Evolutionary conservation across 2,888 invertebrate genomes (phyloP).

Genomic region (Podotricha telesiphe): DNA sequence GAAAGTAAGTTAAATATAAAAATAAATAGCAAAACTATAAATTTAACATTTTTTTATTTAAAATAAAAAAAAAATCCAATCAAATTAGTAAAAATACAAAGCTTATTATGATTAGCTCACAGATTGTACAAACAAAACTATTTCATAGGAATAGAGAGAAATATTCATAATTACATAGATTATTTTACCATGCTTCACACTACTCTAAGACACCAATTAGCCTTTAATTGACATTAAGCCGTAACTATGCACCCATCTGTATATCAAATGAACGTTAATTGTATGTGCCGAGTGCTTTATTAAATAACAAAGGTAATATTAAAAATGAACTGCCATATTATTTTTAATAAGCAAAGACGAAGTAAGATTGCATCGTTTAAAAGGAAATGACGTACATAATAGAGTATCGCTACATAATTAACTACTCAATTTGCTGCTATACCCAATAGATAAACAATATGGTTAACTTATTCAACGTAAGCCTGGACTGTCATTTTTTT

Average conservation of each 20-base stretch:
- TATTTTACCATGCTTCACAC: neutral
- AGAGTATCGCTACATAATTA: neutral
- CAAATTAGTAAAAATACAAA: neutral
- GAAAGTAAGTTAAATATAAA: neutral
- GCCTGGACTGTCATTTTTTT: too few relatives aligned
- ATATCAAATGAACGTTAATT: neutral
- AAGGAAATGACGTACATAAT: neutral
- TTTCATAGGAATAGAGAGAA: too few relatives aligned
- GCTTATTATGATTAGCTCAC: neutral
- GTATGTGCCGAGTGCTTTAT: too few relatives aligned
- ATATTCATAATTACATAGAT: neutral
- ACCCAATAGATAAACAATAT: too few relatives aligned
- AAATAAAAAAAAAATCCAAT: neutral
- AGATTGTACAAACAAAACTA: neutral
- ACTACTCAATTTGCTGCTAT: neutral
- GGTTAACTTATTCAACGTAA: too few relatives aligned
- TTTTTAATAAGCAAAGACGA: conserved; percentile 6
- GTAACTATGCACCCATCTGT: too few relatives aligned
- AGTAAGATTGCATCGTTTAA: neutral
- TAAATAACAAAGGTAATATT: neutral
- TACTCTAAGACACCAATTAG: too few relatives aligned
- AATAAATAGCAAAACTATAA: neutral
- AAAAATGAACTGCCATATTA: neutral
- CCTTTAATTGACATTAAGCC: too few relatives aligned
- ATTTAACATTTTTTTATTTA: neutral